Base-by-base conservation (phyloP, 2,888 invertebrate genomes). In the Diploptera punctata region DNA sequence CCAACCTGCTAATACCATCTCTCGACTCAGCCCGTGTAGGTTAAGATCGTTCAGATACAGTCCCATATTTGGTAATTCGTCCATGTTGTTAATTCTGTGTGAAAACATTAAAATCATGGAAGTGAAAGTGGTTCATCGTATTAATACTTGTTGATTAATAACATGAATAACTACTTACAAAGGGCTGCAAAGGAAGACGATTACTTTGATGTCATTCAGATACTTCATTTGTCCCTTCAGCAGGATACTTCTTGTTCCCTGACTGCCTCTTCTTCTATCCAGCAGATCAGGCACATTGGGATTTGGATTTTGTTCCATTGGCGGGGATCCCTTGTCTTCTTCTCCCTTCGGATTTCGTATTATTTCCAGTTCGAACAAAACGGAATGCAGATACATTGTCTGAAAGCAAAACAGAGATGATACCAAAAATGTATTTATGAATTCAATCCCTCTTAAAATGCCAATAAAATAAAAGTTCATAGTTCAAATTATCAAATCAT, bases 121-220 rank as follows among this genome's bases (percentile, higher is more conserved):
- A n/a, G n/a, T n/a, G n/a, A n/a, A n/a, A n/a, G n/a, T n/a, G n/a
- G n/a, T n/a, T n/a, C n/a, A n/a, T n/a, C n/a, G n/a, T 7, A 33
- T 33, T 33, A 33, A 7, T 7, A 33, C 33, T 33, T 33, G 5
- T 33, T 33, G 5, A 33, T 7, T 33, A 33, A 7, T 33, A 33
- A 33, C 7, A 33, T 7, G 33, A 33, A 33, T 33, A 33, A 33
- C 24, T n/a, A 87, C 91, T 88, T 83, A 95, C 93, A 97, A 85
- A 0, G 97, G 96, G 78, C 94, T 93, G 80, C 96, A 96, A 1
- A 97, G 86, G 80, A 94, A 97, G 71, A 95, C 91, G 44, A 96
- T 88, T 0, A 90, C 89, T 74, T 93, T 91, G 72, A 94, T 90
- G 77, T 95, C 94, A 44, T 91, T 88, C 13, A 97, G 86, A 78